Percentiles rank a stretch among this genome's conserved stretches.
These are phyloP conservation scores for Drosophila kuntzei DNA, from an alignment of 2,888 invertebrate genomes.

Conservation along the genomic window DNA sequence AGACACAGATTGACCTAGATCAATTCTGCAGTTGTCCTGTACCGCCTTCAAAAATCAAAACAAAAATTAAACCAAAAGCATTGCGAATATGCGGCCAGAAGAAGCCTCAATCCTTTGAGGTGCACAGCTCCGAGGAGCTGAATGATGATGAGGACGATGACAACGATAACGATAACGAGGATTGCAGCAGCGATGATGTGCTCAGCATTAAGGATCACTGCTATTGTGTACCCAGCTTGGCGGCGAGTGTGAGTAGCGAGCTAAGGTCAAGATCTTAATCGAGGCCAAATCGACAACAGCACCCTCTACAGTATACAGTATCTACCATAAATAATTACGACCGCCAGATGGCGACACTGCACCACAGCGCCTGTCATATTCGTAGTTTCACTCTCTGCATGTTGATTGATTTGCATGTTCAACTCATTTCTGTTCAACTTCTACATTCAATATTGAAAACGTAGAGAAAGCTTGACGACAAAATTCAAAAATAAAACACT, in stretches of 20 bases:
- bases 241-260: constrained; percentile 84
- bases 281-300: constrained; percentile 35
- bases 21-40: constrained; percentile 82
- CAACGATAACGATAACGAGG: constrained; percentile 61
- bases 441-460: constrained; percentile 52
- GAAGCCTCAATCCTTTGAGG: constrained; percentile 58
- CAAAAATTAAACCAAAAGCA: constrained; percentile 34
- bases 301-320: constrained; percentile 43
- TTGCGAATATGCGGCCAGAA: constrained; percentile 49
- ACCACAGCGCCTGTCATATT: constrained; percentile 6
- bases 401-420: constrained; percentile 65
- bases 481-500: constrained; percentile 45
- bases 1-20: constrained; percentile 40
- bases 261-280: constrained; percentile 21
- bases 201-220: constrained; percentile 84
- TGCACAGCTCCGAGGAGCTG: constrained; percentile 59
- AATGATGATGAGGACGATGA: constrained; percentile 55
- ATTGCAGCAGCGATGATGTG: constrained; percentile 80
- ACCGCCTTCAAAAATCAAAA: not conserved
- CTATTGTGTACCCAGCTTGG: constrained; percentile 84
- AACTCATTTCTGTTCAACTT: constrained; percentile 33
- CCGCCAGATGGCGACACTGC: constrained; percentile 19
- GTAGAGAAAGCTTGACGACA: constrained; percentile 40
- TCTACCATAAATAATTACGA: constrained; percentile 30
- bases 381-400: constrained; percentile 35